Percentiles rank a stretch among this genome's conserved stretches.
These are phyloP conservation scores for Sebastes miniatus DNA, from an alignment of 2,797 vertebrate genomes.

Conservation along the genomic window DNA sequence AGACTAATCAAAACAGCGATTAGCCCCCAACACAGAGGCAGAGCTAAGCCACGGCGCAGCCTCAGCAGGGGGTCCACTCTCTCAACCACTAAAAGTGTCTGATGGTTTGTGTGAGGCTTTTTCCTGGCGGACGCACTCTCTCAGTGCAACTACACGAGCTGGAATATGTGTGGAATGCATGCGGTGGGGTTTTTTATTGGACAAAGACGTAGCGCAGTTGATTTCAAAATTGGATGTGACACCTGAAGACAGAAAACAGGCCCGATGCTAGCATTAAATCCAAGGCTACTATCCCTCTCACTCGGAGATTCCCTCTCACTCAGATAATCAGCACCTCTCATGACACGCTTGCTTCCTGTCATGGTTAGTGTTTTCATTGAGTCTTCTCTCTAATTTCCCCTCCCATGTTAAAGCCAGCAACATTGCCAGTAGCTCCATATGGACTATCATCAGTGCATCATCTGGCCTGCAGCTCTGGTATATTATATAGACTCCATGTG, in stretches of 20 bases:
- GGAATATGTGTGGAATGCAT: conserved; percentile 42
- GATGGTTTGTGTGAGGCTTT: conserved; percentile 35
- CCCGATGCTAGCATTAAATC: neutral
- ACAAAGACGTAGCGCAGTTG: conserved; percentile 39
- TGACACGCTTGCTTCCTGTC: conserved; percentile 7
- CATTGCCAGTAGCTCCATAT: conserved; percentile 24
- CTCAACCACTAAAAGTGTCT: conserved; percentile 31
- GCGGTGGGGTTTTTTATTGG: conserved; percentile 24
- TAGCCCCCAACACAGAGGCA: conserved; percentile 73
- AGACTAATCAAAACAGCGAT: conserved; percentile 81
- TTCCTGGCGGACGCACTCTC: conserved; percentile 35
- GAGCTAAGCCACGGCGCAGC: conserved; percentile 64
- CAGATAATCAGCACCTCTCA: conserved; percentile 27
- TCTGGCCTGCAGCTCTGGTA: conserved; percentile 31
- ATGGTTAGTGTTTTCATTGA: conserved; percentile 1
- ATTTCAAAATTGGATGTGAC: conserved; percentile 52
- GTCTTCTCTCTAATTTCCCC: neutral
- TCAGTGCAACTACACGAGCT: conserved; percentile 10
- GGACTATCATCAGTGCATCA: conserved; percentile 21
- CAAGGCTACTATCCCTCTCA: conserved; percentile 2
- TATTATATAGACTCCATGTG: conserved; percentile 46
- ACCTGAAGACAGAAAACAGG: conserved; percentile 17
- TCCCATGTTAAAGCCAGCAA: neutral
- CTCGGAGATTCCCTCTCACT: neutral
- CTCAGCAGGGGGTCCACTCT: conserved; percentile 71